phyloP scores from a whole-genome alignment of 2,113 vertebrate species.

The Lanius collurio region DNA sequence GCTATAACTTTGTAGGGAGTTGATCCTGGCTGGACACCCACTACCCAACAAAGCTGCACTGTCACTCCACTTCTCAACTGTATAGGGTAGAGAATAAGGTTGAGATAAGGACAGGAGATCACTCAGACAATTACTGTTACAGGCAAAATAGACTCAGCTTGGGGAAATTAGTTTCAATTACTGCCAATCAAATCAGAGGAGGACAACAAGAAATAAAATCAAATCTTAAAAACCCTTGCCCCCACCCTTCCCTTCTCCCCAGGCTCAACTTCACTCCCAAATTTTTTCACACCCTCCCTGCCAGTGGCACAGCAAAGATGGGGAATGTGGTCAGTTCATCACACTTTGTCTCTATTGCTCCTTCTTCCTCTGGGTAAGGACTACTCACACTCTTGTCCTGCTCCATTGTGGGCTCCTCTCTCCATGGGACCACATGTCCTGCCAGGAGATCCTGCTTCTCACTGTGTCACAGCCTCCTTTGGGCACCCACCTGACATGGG shows the following conservation, averaged over 20 bases:
- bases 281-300: accelerated
- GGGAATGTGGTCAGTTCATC: neutral
- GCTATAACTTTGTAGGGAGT: neutral
- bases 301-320: neutral
- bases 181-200: neutral
- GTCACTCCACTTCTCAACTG: neutral
- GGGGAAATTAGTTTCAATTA: neutral
- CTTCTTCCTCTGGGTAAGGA: neutral
- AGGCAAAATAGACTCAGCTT: neutral
- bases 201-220: neutral
- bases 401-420: neutral
- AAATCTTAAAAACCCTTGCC: neutral
- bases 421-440: neutral
- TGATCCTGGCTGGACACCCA: neutral
- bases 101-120: neutral
- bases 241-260: neutral
- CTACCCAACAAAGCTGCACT: neutral
- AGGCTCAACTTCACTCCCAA: neutral
- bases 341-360: neutral
- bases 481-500: neutral
- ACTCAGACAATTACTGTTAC: neutral
- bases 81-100: neutral
- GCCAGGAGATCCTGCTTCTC: neutral
- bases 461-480: neutral
- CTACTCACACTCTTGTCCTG: neutral